These are phyloP conservation scores for Dorcus parallelipipedus DNA, from an alignment of 2,888 invertebrate species.

Conservation along the genomic window DNA sequence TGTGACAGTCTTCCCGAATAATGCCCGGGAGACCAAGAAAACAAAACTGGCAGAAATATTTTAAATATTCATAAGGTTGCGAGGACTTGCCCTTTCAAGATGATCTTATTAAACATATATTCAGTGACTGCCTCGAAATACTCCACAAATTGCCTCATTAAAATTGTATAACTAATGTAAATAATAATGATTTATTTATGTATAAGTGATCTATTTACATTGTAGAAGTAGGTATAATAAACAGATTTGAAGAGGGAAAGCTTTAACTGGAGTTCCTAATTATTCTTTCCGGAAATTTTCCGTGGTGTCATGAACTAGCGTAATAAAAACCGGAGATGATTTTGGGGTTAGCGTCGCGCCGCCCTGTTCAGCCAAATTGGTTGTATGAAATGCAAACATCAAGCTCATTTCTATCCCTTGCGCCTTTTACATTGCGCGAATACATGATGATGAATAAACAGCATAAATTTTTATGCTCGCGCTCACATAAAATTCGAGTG, in stretches of 20 bases:
- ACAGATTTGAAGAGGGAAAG: too few relatives aligned
- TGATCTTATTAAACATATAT: too few relatives aligned
- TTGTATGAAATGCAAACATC: conserved; percentile 1
- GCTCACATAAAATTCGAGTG: neutral
- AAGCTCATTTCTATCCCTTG: neutral
- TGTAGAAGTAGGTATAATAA: too few relatives aligned
- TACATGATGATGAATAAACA: neutral
- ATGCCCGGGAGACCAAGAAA: neutral
- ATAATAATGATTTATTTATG: too few relatives aligned
- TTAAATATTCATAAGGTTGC: neutral
- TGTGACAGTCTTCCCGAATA: neutral
- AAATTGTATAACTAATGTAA: too few relatives aligned
- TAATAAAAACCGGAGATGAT: conserved; percentile 9
- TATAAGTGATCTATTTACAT: too few relatives aligned
- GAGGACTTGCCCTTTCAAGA: neutral
- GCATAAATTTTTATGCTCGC: neutral
- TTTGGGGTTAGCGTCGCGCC: conserved; percentile 12
- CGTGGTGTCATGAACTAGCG: conserved; percentile 11
- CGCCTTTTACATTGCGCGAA: neutral
- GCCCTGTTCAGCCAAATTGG: conserved; percentile 16
- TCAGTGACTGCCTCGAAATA: too few relatives aligned
- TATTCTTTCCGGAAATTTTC: neutral
- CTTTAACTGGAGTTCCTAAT: too few relatives aligned
- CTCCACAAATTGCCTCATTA: too few relatives aligned
- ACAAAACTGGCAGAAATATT: neutral